Percentiles rank a stretch among this genome's conserved stretches.
Conservation (phyloP, 2,797 vertebrate genomes). For the Hybognathus amarus region DNA sequence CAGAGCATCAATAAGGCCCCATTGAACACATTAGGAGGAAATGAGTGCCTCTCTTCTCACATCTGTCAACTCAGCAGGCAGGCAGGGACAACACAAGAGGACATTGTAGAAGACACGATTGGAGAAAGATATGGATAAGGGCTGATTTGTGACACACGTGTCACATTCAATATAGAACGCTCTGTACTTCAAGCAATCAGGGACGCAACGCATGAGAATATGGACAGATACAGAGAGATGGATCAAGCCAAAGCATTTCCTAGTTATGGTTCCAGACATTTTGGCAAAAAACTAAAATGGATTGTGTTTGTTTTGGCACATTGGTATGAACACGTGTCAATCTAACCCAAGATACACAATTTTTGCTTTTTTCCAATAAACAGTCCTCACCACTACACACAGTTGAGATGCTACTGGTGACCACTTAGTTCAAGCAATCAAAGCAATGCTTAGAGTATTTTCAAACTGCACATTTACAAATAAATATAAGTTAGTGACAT, state of each 20-base stretch:
- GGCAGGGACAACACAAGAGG: constrained; percentile 27
- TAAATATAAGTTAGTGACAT: background rate
- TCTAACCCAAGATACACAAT: background rate
- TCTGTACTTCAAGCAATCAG: background rate
- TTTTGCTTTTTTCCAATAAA: background rate
- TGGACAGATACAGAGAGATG: background rate
- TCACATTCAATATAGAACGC: background rate
- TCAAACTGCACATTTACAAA: background rate
- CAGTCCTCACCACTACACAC: constrained; percentile 7
- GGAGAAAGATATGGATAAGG: constrained; percentile 39
- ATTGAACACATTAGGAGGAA: constrained; percentile 73
- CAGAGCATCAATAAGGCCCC: constrained; percentile 72
- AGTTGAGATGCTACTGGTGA: constrained; percentile 13
- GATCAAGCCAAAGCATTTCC: background rate
- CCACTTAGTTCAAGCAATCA: background rate
- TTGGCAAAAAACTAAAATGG: background rate
- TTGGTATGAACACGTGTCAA: background rate
- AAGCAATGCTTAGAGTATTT: background rate
- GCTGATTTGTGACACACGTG: constrained; percentile 23
- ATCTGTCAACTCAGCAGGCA: constrained; percentile 60
- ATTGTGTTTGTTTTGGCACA: background rate
- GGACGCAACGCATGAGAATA: background rate
- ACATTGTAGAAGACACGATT: constrained; percentile 52
- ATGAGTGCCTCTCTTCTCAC: constrained; percentile 64
- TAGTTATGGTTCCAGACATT: constrained; percentile 3